Evolutionary conservation across 2,888 invertebrate genomes (phyloP), one percentile per base, ranked within the genome.

Genomic region (Eubasilissa splendida): DNA sequence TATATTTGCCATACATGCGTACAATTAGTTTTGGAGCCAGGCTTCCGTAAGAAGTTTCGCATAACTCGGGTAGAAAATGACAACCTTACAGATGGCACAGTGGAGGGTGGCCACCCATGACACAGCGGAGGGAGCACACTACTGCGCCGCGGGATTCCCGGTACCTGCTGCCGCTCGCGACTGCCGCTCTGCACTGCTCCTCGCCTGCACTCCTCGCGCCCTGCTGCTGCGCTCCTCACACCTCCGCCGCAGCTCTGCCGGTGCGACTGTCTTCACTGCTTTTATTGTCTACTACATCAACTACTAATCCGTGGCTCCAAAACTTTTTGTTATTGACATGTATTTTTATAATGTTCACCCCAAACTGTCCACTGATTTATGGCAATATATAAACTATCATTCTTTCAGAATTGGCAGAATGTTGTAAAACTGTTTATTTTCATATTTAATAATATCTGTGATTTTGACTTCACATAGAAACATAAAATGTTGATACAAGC

Each of bases 51-150:
- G 80, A 79, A 80, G 75, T 82, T 83, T 73, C 59, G 76, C 77
- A 80, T 83, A 77, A 83, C 77, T 82, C 79, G 83, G 83, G 80
- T 82, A 71, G 82, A 80, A 59, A 80, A 83, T 79, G 79, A 81
- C 82, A 82, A 83, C 83, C 83, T 83, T 83, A 70, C 83, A 83
- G 83, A 82, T 82, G 54, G 75, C 42, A 65, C 76, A 59, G 50
- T 42, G 66, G 58, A 58, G 58, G 58, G 12, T 58, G n/a, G 58
- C 58, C 12, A 33, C 79, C 9, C 53, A 66, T 10, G 53, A 65
- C 53, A 22, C 77, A 56, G 10, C 77, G 10, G 66, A 22, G 68
- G 42, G 7, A 7, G n/a, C 54, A 60, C 77, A 52, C 50, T 53
- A 50, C 50, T 78, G 70, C 14, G 63, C 76, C 50, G 33, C 7